Evolutionary conservation across 2,113 vertebrate genomes (phyloP).

Genomic region (Cynoglossus semilaevis): DNA sequence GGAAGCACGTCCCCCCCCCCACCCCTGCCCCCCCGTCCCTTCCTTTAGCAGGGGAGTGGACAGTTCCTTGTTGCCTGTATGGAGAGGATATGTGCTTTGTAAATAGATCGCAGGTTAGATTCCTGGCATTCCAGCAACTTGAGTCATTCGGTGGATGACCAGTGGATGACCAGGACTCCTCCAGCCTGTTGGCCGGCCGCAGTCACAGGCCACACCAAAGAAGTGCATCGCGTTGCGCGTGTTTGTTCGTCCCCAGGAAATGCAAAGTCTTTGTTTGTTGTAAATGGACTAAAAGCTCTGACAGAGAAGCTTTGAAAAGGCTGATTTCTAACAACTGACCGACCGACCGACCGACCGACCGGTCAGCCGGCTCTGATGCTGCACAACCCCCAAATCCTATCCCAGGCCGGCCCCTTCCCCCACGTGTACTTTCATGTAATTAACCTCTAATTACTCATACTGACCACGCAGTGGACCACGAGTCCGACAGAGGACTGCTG

Average conservation of each 20-base stretch:
- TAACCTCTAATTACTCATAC: constrained; percentile 71
- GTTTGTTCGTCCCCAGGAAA: constrained; percentile 43
- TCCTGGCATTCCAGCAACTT: constrained; percentile 67
- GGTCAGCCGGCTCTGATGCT: constrained; percentile 36
- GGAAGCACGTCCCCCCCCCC: constrained; percentile 11
- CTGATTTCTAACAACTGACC: constrained; percentile 38
- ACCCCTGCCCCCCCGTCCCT: background rate
- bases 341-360: constrained; percentile 13
- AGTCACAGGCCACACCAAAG: constrained; percentile 23
- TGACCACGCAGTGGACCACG: constrained; percentile 59
- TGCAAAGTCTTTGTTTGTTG: constrained; percentile 59
- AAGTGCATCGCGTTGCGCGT: constrained; percentile 10
- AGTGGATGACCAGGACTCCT: constrained; percentile 53
- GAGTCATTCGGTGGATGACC: constrained; percentile 65
- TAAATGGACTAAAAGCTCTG: constrained; percentile 40
- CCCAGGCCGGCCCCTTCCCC: constrained; percentile 63
- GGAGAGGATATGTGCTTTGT: constrained; percentile 67
- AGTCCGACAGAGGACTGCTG: constrained; percentile 21
- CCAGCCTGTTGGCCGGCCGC: constrained; percentile 51
- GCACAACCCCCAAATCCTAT: constrained; percentile 68
- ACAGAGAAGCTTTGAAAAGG: constrained; percentile 42
- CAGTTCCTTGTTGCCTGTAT: constrained; percentile 32
- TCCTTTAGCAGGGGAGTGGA: constrained; percentile 30
- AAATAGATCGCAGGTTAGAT: constrained; percentile 76
- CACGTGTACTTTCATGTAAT: constrained; percentile 70